Evolutionary conservation across 2,888 invertebrate species (phyloP).

Genomic region (Lepeophtheirus nordmannii): DNA sequence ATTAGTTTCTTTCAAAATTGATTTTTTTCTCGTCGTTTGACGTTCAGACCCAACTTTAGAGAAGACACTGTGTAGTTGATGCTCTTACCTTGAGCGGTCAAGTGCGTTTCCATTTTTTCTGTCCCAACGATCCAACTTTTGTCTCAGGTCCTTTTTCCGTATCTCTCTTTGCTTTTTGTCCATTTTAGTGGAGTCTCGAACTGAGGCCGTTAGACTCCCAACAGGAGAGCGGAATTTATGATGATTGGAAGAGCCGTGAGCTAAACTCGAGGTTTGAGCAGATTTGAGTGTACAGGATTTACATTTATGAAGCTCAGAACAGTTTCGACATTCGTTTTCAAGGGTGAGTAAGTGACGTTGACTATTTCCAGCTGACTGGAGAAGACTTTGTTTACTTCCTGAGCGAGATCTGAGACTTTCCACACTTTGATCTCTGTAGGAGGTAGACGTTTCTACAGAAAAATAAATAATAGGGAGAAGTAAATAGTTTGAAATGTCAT

Average conservation of each 20-base stretch:
- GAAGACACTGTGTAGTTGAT: too few species aligned
- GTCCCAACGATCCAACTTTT: conserved; percentile 20
- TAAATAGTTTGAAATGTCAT: too few species aligned
- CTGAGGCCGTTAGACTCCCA: not conserved
- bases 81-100: not conserved
- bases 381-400: conserved; percentile 7
- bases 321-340: not conserved
- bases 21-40: too few species aligned
- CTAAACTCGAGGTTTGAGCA: not conserved
- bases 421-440: conserved; percentile 9
- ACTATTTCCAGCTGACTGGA: conserved; percentile 10
- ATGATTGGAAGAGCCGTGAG: not conserved
- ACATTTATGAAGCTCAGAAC: conserved; percentile 5
- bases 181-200: conserved; percentile 7
- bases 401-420: conserved; percentile 10
- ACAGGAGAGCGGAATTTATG: not conserved
- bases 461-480: not conserved
- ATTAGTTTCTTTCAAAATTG: too few species aligned
- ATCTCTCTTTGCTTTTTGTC: conserved; percentile 14
- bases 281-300: not conserved
- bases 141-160: conserved; percentile 17
- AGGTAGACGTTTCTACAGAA: conserved; percentile 2
- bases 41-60: too few species aligned
- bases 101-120: not conserved
- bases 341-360: not conserved